Percentiles rank a stretch among this genome's conserved stretches.
phyloP scores from a whole-genome alignment of 2,888 invertebrate genomes.

The Endomychus coccineus region DNA sequence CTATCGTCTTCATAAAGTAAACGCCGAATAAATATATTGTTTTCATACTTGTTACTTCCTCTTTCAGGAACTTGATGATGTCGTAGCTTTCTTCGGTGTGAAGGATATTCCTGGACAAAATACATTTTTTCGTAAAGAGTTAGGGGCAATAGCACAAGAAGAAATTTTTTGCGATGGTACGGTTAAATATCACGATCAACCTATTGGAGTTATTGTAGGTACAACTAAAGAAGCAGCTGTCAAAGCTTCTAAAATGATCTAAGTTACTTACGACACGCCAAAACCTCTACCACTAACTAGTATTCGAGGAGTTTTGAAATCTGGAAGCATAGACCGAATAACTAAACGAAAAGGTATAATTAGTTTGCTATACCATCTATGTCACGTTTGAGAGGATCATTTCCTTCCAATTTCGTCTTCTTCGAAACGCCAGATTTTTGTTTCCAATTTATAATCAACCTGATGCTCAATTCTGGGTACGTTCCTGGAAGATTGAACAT shows the following conservation, averaged over 20 bases:
- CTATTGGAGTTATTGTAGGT: constrained; percentile 64
- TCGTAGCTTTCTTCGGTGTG: constrained; percentile 55
- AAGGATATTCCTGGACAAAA: constrained; percentile 65
- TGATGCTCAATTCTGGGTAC: too few relatives aligned
- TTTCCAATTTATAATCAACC: too few relatives aligned
- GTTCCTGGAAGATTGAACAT: too few relatives aligned
- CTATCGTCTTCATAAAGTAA: too few relatives aligned
- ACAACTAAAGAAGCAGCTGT: constrained; percentile 51
- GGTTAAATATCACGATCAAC: constrained; percentile 59
- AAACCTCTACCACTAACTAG: constrained; percentile 40
- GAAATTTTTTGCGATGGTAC: constrained; percentile 46
- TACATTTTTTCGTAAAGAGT: constrained; percentile 43
- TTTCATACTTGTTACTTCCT: too few relatives aligned
- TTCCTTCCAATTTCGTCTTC: too few relatives aligned
- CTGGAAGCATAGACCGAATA: constrained; percentile 41
- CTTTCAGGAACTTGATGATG: constrained; percentile 55
- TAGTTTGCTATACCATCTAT: too few relatives aligned
- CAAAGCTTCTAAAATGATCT: constrained; percentile 50
- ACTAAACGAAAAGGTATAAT: constrained; percentile 29
- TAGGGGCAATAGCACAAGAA: constrained; percentile 30
- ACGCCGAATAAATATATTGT: not conserved
- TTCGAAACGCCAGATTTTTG: too few relatives aligned
- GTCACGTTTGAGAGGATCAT: too few relatives aligned
- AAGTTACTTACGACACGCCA: constrained; percentile 48
- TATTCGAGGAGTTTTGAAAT: constrained; percentile 45